A percentile compares a stretch with the other conserved stretches of the same genome.
These are phyloP conservation scores for Tupaia chinensis DNA, from an alignment of 2,113 vertebrate genomes.

Conservation along the genomic window DNA sequence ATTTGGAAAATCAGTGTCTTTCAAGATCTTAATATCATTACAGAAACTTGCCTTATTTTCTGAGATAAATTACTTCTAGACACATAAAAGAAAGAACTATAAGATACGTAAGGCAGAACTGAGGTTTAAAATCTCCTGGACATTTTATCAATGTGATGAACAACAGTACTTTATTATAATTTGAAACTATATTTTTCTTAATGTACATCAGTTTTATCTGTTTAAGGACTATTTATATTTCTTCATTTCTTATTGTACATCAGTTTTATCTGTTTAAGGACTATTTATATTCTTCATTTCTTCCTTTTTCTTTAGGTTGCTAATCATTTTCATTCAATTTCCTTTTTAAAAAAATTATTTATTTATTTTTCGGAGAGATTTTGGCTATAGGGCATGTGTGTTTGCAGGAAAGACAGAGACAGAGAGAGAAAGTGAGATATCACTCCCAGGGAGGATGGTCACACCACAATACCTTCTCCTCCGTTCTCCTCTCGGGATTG, in stretches of 20 bases:
- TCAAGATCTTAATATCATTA: not conserved
- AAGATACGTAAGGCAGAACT: not conserved
- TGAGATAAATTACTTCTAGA: constrained; percentile 13
- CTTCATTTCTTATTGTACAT: not conserved
- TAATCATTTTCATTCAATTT: constrained; percentile 48
- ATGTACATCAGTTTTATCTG: not conserved
- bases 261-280: not conserved
- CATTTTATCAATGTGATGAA: not conserved
- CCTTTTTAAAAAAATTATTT: no score
- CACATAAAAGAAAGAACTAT: constrained; percentile 25
- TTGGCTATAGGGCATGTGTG: no score
- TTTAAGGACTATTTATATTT: constrained; percentile 13
- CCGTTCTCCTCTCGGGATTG: no score
- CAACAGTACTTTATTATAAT: not conserved
- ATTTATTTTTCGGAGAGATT: no score
- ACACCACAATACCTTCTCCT: no score
- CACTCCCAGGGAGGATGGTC: no score
- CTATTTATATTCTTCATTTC: constrained; percentile 4
- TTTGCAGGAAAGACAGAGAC: no score
- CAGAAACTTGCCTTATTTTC: not conserved
- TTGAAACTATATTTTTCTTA: constrained; percentile 19
- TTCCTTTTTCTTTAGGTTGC: not conserved
- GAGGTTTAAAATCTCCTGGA: not conserved
- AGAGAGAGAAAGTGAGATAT: no score
- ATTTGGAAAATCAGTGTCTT: not conserved